Evolutionary conservation across 2,797 vertebrate species (phyloP).

Genomic region (Sphaeramia orbicularis): DNA sequence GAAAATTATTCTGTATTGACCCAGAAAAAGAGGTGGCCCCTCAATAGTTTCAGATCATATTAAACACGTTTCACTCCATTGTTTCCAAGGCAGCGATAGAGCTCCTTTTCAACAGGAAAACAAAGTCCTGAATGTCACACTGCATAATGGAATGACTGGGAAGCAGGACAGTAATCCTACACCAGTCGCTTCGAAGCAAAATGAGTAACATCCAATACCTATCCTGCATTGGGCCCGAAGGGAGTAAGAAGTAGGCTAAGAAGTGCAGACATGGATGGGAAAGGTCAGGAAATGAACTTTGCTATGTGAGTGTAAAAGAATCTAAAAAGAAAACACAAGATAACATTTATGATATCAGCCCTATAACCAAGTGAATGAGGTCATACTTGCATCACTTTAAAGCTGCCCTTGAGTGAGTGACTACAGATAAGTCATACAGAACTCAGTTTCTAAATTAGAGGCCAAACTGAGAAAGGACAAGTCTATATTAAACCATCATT

Average conservation of each 20-base stretch:
- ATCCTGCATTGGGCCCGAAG: slow-evolving; percentile 5
- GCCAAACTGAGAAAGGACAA: not conserved
- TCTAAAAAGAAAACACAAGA: slow-evolving; percentile 63
- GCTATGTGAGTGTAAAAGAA: slow-evolving; percentile 37
- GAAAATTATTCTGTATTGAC: not conserved
- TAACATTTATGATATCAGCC: slow-evolving; percentile 58
- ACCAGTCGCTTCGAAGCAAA: slow-evolving; percentile 57
- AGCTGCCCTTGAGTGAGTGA: slow-evolving; percentile 10
- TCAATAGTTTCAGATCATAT: slow-evolving; percentile 16
- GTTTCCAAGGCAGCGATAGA: slow-evolving; percentile 31
- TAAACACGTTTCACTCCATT: slow-evolving; percentile 15
- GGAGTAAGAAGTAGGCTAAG: slow-evolving; percentile 23
- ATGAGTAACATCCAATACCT: slow-evolving; percentile 67
- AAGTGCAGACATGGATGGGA: not conserved
- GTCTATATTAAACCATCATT: not conserved
- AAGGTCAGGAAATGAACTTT: slow-evolving; percentile 45
- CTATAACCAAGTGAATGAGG: slow-evolving; percentile 43
- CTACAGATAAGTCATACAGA: slow-evolving; percentile 16
- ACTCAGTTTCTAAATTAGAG: not conserved
- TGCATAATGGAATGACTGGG: slow-evolving; percentile 61
- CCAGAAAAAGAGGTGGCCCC: not conserved
- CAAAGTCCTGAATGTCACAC: slow-evolving; percentile 60
- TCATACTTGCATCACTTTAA: slow-evolving; percentile 34
- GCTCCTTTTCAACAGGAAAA: slow-evolving; percentile 44
- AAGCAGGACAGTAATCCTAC: slow-evolving; percentile 72